A percentile compares a stretch with the other conserved stretches of the same genome.
Conservation (phyloP, 2,113 vertebrate genomes). For the Hemichromis elongatus region DNA sequence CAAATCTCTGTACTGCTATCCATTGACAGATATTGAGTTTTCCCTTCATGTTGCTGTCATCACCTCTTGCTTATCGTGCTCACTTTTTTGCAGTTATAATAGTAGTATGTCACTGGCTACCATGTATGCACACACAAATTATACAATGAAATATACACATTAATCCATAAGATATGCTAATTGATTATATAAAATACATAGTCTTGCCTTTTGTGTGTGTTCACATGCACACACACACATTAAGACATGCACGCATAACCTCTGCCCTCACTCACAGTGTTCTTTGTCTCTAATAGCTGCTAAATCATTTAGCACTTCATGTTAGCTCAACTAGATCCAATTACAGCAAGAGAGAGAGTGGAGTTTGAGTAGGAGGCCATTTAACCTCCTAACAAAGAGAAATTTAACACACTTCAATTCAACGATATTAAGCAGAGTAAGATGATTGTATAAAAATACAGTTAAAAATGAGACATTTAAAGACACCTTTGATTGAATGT, state of each 20-base stretch:
- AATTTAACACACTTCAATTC: conserved; percentile 12
- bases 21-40: conserved; percentile 46
- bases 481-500: background rate
- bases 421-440: background rate
- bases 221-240: background rate
- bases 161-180: background rate
- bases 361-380: conserved; percentile 42
- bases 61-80: conserved; percentile 15
- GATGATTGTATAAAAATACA: background rate
- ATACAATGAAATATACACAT: background rate
- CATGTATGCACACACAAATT: background rate
- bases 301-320: conserved; percentile 65
- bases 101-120: background rate
- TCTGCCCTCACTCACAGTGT: conserved; percentile 36
- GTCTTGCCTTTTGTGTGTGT: background rate
- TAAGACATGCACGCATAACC: conserved; percentile 13
- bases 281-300: conserved; percentile 52
- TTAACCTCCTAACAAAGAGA: conserved; percentile 45
- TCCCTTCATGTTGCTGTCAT: conserved; percentile 30
- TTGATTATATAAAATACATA: background rate
- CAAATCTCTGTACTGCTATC: conserved; percentile 1
- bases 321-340: conserved; percentile 65
- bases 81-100: conserved; percentile 9
- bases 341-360: conserved; percentile 41
- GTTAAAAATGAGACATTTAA: background rate